Evolutionary conservation across 2,888 invertebrate genomes (phyloP).

Genomic region (Blastobasis adustella): DNA sequence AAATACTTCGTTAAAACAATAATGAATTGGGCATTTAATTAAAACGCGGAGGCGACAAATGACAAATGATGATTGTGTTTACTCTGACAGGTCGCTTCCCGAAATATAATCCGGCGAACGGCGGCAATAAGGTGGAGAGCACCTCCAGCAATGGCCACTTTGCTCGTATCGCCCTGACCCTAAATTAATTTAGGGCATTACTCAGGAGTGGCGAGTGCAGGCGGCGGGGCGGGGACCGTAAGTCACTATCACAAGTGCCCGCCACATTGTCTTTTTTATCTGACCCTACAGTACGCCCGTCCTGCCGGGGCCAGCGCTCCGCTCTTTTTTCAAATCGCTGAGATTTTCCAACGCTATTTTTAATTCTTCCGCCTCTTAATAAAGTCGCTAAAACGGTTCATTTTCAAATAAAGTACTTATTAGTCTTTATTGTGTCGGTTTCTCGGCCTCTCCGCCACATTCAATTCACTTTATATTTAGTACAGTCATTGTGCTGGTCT

Average conservation of each 20-base stretch:
- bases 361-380: too few relatives aligned
- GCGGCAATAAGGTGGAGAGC: not conserved
- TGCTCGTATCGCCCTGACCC: slow-evolving; percentile 24
- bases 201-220: slow-evolving; percentile 25
- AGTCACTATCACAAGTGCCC: slow-evolving; percentile 32
- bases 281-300: slow-evolving; percentile 11
- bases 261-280: slow-evolving; percentile 29
- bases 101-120: not conserved
- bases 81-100: not conserved
- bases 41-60: too few relatives aligned
- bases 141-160: slow-evolving; percentile 12
- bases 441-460: too few relatives aligned
- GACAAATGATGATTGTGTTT: too few relatives aligned
- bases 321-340: not conserved
- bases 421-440: too few relatives aligned
- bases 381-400: too few relatives aligned
- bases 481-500: too few relatives aligned
- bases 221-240: slow-evolving; percentile 22
- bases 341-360: too few relatives aligned
- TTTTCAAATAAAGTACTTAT: too few relatives aligned
- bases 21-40: not conserved
- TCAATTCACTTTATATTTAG: too few relatives aligned
- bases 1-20: too few relatives aligned
- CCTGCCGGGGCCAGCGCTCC: not conserved
- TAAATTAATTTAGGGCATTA: slow-evolving; percentile 35